phyloP scores from a whole-genome alignment of 2,888 invertebrate species.

The Ornithoptera alexandrae region DNA sequence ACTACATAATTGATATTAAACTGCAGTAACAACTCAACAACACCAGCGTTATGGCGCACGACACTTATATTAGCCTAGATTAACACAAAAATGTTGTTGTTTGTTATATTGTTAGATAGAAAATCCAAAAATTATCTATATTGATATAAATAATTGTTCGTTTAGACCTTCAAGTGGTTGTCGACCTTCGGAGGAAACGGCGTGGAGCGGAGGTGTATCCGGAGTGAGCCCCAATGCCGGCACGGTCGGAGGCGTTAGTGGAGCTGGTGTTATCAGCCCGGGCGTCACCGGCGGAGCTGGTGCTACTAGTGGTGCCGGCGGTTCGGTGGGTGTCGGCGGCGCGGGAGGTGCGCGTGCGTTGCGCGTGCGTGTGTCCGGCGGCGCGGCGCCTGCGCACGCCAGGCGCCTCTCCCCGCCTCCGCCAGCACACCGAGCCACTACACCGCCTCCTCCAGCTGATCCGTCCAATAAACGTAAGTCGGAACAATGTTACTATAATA shows the following conservation, averaged over 20 bases:
- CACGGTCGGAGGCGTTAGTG: slow-evolving; percentile 45
- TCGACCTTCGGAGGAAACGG: slow-evolving; percentile 60
- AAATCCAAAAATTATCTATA: too few relatives aligned
- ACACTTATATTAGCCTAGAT: too few relatives aligned
- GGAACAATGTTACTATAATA: too few relatives aligned
- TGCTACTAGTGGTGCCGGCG: slow-evolving; percentile 40
- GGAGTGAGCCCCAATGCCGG: slow-evolving; percentile 48
- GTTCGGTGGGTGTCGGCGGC: slow-evolving; percentile 44
- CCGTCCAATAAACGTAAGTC: slow-evolving; percentile 20
- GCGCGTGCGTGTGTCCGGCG: slow-evolving; percentile 63
- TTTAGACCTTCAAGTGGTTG: slow-evolving; percentile 69
- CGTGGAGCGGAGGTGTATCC: slow-evolving; percentile 53
- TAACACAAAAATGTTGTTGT: too few relatives aligned
- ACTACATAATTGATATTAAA: too few relatives aligned
- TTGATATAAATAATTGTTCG: neutral
- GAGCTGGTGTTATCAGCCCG: slow-evolving; percentile 38
- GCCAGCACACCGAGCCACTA: slow-evolving; percentile 69
- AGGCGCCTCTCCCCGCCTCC: slow-evolving; percentile 70
- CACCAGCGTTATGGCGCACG: too few relatives aligned
- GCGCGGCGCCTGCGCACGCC: slow-evolving; percentile 63
- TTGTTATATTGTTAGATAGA: too few relatives aligned
- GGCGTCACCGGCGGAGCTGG: slow-evolving; percentile 33
- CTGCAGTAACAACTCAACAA: too few relatives aligned
- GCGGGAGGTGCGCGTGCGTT: slow-evolving; percentile 59
- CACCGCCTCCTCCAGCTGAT: slow-evolving; percentile 50